These are phyloP conservation scores for Mermis nigrescens DNA, from an alignment of 2,888 invertebrate species.

Conservation along the genomic window DNA sequence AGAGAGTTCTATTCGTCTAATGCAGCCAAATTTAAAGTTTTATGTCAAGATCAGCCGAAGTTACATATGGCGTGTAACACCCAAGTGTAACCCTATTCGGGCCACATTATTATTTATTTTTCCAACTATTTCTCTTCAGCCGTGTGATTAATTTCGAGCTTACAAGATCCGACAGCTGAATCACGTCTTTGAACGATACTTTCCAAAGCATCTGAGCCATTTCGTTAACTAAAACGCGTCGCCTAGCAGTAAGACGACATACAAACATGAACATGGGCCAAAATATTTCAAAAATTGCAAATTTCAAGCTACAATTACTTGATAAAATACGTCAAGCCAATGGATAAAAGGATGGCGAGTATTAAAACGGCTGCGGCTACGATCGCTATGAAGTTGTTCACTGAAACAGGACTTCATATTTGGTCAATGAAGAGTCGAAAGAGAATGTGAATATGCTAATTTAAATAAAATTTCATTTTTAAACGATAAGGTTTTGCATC, in stretches of 20 bases:
- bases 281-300: not conserved
- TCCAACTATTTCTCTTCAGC: not conserved
- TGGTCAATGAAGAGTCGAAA: not conserved
- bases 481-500: too few species aligned
- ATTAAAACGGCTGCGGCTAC: not conserved
- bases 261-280: too few species aligned
- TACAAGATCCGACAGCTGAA: slow-evolving; percentile 8
- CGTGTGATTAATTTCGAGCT: too few species aligned
- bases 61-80: too few species aligned
- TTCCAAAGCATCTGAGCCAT: slow-evolving; percentile 13
- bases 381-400: too few species aligned
- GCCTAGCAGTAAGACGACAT: not conserved
- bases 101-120: not conserved
- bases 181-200: not conserved
- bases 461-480: too few species aligned
- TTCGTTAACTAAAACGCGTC: slow-evolving; percentile 4
- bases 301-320: not conserved
- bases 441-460: not conserved
- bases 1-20: too few species aligned
- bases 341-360: too few species aligned
- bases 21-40: too few species aligned
- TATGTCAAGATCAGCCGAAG: too few species aligned
- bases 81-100: not conserved
- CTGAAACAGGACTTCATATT: too few species aligned
- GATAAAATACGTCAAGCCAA: not conserved